These are phyloP conservation scores for Linepithema humile DNA, from an alignment of 1,140 invertebrate genomes.

Conservation along the genomic window DNA sequence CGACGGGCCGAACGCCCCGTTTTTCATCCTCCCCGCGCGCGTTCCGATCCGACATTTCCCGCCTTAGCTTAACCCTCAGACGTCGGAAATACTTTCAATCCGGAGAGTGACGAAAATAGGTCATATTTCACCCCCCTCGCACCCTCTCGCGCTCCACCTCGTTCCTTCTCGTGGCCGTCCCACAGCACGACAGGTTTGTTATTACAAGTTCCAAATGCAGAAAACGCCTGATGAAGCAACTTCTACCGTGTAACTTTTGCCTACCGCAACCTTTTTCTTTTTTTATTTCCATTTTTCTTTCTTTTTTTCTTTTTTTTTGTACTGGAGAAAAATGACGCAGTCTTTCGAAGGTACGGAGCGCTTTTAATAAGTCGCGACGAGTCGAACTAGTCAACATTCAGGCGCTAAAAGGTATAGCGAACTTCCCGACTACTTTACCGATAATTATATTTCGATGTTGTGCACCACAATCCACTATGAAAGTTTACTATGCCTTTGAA, in stretches of 20 bases:
- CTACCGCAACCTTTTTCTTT: background rate
- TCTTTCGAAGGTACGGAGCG: background rate
- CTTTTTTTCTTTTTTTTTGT: background rate
- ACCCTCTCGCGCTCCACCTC: no score
- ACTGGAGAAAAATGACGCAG: background rate
- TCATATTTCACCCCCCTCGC: slow-evolving; percentile 36
- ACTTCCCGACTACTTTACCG: background rate
- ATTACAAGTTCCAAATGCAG: slow-evolving; percentile 54
- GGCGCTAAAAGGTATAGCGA: background rate
- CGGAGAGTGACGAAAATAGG: slow-evolving; percentile 51
- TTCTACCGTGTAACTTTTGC: slow-evolving; percentile 28
- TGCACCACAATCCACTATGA: background rate
- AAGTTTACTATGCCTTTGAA: background rate
- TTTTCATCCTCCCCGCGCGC: slow-evolving; percentile 10
- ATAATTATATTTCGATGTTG: slow-evolving; percentile 16
- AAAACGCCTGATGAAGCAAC: slow-evolving; percentile 51
- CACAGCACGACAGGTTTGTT: slow-evolving; percentile 38
- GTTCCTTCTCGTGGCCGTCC: background rate
- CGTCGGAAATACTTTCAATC: slow-evolving; percentile 57
- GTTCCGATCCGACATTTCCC: slow-evolving; percentile 50
- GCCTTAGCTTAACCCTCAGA: slow-evolving; percentile 50
- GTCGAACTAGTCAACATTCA: background rate
- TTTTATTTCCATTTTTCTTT: no score
- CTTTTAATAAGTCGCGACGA: slow-evolving; percentile 17
- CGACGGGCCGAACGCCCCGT: background rate